These are phyloP conservation scores for Drosophila sturtevanti DNA, from an alignment of 1,140 invertebrate species.

Conservation along the genomic window DNA sequence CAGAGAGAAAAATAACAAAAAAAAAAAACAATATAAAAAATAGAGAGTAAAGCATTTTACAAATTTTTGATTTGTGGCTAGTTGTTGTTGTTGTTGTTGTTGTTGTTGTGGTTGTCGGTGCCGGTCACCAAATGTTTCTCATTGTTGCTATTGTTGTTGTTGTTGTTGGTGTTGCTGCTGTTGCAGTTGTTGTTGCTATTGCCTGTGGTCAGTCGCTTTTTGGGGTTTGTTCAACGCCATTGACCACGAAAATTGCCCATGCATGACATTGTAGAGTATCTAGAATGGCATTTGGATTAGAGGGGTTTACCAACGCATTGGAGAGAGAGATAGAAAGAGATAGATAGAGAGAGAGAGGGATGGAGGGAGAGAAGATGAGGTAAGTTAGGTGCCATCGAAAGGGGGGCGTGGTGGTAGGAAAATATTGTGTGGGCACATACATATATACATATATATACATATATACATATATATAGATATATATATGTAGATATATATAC, in stretches of 20 bases:
- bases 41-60: conserved; percentile 38
- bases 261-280: conserved; percentile 43
- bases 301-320: too few relatives aligned
- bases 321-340: too few relatives aligned
- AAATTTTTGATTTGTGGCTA: conserved; percentile 52
- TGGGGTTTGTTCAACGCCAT: conserved; percentile 57
- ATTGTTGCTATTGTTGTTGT: conserved; percentile 11
- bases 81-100: conserved; percentile 8
- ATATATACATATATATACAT: background rate
- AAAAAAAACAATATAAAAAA: too few relatives aligned
- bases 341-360: too few relatives aligned
- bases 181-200: conserved; percentile 29
- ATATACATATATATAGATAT: background rate
- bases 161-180: background rate
- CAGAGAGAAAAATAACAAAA: background rate
- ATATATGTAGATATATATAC: conserved; percentile 1
- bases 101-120: conserved; percentile 20
- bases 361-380: too few relatives aligned
- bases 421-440: too few relatives aligned
- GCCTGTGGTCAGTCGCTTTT: conserved; percentile 34
- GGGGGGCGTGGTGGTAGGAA: background rate
- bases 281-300: background rate
- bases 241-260: conserved; percentile 66
- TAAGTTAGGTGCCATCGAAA: too few relatives aligned
- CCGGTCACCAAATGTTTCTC: conserved; percentile 47